Percentiles rank a stretch among this genome's conserved stretches.
These are phyloP conservation scores for Clarias fuscus DNA, from an alignment of 2,797 vertebrate species.

Conservation along the genomic window DNA sequence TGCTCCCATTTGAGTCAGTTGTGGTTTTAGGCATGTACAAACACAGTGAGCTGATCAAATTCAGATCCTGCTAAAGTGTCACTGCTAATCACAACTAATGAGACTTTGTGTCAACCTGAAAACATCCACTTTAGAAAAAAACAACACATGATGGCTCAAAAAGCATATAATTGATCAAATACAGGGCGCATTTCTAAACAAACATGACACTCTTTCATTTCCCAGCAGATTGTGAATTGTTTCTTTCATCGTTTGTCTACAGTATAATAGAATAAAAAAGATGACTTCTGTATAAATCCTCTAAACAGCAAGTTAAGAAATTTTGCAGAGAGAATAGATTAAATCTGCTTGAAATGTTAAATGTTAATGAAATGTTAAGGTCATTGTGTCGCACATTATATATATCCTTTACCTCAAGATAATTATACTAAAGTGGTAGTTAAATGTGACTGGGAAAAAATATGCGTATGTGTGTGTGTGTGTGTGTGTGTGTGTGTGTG, in stretches of 20 bases:
- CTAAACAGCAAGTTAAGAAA: neutral
- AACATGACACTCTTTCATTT: neutral
- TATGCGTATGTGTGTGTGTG: neutral
- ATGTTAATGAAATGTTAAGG: too few species aligned
- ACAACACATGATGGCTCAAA: neutral
- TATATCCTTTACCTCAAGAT: neutral
- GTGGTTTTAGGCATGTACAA: conserved; percentile 44
- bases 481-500: neutral
- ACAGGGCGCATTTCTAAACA: neutral
- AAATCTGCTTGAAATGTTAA: neutral
- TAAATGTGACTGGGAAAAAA: neutral
- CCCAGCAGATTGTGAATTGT: neutral
- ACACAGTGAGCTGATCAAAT: conserved; percentile 57
- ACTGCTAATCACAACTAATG: conserved; percentile 61
- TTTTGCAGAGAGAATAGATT: neutral
- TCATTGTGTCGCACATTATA: too few species aligned
- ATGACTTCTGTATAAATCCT: neutral
- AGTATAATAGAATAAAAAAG: neutral
- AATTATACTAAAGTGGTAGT: neutral
- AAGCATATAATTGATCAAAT: conserved; percentile 57
- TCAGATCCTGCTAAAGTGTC: conserved; percentile 55
- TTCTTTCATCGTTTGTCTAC: neutral
- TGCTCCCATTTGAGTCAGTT: conserved; percentile 51
- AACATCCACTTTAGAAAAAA: conserved; percentile 32
- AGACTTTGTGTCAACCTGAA: conserved; percentile 55